A percentile compares a stretch with the other conserved stretches of the same genome.
Conservation (phyloP, 2,888 invertebrate species). For the Atrina japonica region DNA sequence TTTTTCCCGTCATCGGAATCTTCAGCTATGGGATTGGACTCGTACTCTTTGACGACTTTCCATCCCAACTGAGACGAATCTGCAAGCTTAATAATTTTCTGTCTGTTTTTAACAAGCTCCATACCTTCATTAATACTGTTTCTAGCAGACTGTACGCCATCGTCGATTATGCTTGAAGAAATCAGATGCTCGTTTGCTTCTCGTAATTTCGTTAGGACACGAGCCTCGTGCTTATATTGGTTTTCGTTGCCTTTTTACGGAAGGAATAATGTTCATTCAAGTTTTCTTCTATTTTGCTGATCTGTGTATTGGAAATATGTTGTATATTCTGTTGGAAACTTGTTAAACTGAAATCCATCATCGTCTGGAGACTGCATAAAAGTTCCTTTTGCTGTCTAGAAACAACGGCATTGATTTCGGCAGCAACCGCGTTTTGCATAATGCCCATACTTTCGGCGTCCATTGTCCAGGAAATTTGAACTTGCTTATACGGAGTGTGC, state of each 20-base stretch:
- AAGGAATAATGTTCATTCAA: conserved; percentile 12
- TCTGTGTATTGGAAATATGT: conserved; percentile 16
- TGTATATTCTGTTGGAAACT: conserved; percentile 18
- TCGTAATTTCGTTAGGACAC: conserved; percentile 18
- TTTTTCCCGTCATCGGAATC: no score
- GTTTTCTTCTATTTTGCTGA: conserved; percentile 26
- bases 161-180: not conserved
- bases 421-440: no score
- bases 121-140: conserved; percentile 22
- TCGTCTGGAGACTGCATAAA: not conserved
- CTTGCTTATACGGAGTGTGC: not conserved
- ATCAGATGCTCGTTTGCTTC: conserved; percentile 12
- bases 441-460: no score
- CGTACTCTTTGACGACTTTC: no score
- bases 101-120: conserved; percentile 8
- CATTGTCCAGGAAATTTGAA: no score
- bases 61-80: no score
- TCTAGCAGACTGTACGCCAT: conserved; percentile 1
- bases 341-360: conserved; percentile 1
- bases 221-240: conserved; percentile 7
- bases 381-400: not conserved
- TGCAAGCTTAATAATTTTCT: conserved; percentile 8
- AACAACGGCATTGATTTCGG: no score
- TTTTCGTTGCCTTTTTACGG: conserved; percentile 28
- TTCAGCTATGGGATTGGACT: no score